Percentiles rank a stretch among this genome's conserved stretches.
These are phyloP conservation scores for Rugalucina vietnamica DNA, from an alignment of 2,888 invertebrate genomes.

Conservation along the genomic window DNA sequence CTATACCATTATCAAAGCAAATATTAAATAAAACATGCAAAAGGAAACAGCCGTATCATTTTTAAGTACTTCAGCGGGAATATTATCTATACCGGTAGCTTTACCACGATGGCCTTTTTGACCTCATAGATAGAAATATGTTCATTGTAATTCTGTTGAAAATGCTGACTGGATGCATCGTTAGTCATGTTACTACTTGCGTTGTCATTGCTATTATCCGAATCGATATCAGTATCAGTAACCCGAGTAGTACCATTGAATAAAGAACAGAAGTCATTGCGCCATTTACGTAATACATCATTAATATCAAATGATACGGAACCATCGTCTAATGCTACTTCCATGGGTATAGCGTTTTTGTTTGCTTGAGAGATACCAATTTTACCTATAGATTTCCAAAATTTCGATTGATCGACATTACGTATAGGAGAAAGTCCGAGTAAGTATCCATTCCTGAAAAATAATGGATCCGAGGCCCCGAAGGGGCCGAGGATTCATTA, in stretches of 20 bases:
- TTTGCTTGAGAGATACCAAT: constrained; percentile 11
- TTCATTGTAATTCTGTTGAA: not conserved
- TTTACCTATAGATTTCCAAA: constrained; percentile 45
- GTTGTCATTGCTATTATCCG: not conserved
- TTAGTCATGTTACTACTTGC: no score
- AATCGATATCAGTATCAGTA: not conserved
- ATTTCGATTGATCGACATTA: constrained; percentile 6
- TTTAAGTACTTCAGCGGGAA: constrained; percentile 34
- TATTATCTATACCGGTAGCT: constrained; percentile 31
- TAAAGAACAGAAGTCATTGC: not conserved
- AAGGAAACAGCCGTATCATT: constrained; percentile 24
- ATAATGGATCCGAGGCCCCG: no score
- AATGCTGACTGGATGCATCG: no score
- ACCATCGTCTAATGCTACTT: constrained; percentile 4
- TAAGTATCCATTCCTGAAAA: no score
- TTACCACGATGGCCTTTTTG: constrained; percentile 25
- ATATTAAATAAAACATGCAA: constrained; percentile 36
- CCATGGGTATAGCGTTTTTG: not conserved
- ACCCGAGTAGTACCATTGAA: not conserved
- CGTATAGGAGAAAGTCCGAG: no score
- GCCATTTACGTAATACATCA: constrained; percentile 15
- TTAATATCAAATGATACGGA: not conserved
- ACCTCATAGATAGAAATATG: constrained; percentile 9
- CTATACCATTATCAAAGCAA: constrained; percentile 36
- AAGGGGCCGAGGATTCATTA: no score